Conservation (phyloP, 2,113 vertebrate genomes). For the Noturus placidus region DNA sequence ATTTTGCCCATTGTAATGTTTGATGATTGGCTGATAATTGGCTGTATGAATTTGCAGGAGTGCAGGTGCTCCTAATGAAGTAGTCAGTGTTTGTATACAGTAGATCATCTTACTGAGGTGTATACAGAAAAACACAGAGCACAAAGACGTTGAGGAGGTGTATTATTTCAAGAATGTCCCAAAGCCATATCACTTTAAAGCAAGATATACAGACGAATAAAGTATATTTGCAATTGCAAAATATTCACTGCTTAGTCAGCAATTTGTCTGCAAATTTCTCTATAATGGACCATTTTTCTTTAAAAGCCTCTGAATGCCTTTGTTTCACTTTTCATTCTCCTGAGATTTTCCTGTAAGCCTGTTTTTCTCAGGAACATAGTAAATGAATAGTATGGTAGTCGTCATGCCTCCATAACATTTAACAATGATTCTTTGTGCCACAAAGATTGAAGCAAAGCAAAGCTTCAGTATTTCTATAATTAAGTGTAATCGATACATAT, state of each 20-base stretch:
- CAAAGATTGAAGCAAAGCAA: neutral
- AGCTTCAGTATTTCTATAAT: conserved; percentile 8
- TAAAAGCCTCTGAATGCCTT: neutral
- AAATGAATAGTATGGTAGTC: neutral
- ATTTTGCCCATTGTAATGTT: neutral
- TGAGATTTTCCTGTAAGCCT: neutral
- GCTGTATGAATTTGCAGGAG: neutral
- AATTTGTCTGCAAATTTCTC: neutral
- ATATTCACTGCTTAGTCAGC: neutral
- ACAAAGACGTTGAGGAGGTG: neutral
- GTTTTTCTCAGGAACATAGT: neutral
- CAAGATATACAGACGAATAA: neutral
- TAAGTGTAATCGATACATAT: neutral
- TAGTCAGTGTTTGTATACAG: neutral
- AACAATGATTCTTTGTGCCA: neutral
- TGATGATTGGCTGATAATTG: neutral
- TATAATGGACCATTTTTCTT: neutral
- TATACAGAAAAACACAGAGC: neutral
- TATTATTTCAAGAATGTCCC: neutral
- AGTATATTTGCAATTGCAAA: neutral
- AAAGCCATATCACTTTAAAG: neutral
- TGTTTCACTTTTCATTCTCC: neutral
- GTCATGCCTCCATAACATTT: neutral
- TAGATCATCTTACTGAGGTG: neutral
- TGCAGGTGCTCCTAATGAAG: neutral